phyloP scores from a whole-genome alignment of 2,797 vertebrate genomes.

The Oreortyx pictus region DNA sequence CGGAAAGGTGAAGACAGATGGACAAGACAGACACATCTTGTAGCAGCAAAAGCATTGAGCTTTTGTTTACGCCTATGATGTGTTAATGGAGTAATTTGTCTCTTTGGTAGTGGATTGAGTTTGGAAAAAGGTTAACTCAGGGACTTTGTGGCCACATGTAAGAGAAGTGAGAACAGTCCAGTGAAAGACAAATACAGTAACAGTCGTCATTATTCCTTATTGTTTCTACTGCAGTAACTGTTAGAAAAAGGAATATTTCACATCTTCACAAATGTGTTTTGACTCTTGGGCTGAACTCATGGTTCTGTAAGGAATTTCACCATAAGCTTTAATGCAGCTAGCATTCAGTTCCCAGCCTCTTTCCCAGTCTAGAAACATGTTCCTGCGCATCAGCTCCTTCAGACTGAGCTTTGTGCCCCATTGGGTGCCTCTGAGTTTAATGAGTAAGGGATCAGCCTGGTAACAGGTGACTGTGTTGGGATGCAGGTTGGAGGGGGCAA shows the following conservation, averaged over 20 bases:
- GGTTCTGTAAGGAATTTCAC: not conserved
- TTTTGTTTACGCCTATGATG: not conserved
- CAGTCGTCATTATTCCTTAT: not conserved
- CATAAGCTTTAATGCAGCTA: not conserved
- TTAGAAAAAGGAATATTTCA: not conserved
- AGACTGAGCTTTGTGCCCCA: not conserved
- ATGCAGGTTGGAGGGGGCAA: not conserved
- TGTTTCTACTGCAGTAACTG: not conserved
- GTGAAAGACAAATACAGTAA: not conserved
- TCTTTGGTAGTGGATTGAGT: not conserved
- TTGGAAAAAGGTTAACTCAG: not conserved
- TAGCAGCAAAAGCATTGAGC: not conserved
- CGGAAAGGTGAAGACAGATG: not conserved
- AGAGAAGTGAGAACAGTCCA: not conserved
- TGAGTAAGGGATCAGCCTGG: not conserved
- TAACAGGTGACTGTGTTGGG: not conserved
- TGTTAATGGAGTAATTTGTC: not conserved
- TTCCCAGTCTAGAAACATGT: not conserved
- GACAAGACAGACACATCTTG: not conserved
- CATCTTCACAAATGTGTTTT: not conserved
- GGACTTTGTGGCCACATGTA: not conserved
- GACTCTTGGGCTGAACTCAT: not conserved
- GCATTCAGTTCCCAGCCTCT: not conserved
- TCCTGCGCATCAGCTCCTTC: not conserved
- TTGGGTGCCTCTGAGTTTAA: not conserved